phyloP scores from a whole-genome alignment of 1,140 invertebrate genomes.

The Drosophila oshimai region DNA sequence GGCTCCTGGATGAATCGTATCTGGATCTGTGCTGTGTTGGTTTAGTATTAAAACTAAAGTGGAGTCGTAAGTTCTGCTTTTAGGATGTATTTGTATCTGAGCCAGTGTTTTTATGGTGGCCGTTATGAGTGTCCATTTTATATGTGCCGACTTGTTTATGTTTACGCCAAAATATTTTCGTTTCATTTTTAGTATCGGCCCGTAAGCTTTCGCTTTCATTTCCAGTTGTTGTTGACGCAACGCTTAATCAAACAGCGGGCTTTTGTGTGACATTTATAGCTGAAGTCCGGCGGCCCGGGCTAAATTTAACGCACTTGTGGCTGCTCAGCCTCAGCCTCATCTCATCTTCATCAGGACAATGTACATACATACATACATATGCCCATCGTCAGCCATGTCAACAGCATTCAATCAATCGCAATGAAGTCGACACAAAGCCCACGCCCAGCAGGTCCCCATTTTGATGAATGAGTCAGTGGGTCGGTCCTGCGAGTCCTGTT shows the following conservation, averaged over 20 bases:
- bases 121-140: slow-evolving; percentile 52
- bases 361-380: no score
- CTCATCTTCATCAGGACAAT: background rate
- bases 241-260: slow-evolving; percentile 65
- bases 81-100: background rate
- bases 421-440: slow-evolving; percentile 33
- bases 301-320: slow-evolving; percentile 59
- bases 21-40: slow-evolving; percentile 8
- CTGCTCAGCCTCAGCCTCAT: background rate
- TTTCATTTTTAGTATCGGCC: slow-evolving; percentile 64
- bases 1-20: background rate
- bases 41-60: slow-evolving; percentile 35
- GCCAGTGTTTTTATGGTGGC: slow-evolving; percentile 36
- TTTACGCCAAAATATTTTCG: slow-evolving; percentile 69
- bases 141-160: slow-evolving; percentile 50
- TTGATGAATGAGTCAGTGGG: slow-evolving; percentile 41
- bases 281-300: slow-evolving; percentile 9
- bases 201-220: background rate
- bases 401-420: slow-evolving; percentile 66
- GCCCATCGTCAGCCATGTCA: slow-evolving; percentile 39
- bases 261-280: slow-evolving; percentile 62
- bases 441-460: slow-evolving; percentile 32
- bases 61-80: slow-evolving; percentile 26
- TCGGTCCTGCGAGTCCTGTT: slow-evolving; percentile 7
- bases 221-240: slow-evolving; percentile 63